These are phyloP conservation scores for Uria aalge DNA, from an alignment of 2,113 vertebrate species.

Conservation along the genomic window DNA sequence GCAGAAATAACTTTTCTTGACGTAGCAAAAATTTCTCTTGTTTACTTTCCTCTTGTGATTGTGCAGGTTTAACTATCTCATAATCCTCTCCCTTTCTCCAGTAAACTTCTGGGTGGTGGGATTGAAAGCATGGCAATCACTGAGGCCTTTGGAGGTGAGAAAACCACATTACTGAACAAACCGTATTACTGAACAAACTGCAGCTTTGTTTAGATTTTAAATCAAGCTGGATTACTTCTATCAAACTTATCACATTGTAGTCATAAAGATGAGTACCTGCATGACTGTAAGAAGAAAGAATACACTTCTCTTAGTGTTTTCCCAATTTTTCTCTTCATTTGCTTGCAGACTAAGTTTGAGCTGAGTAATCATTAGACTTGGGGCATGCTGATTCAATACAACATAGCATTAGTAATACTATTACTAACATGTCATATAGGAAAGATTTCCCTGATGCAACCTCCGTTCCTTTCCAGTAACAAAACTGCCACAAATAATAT, in stretches of 20 bases:
- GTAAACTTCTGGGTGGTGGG: conserved; percentile 95
- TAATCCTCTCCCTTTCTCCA: conserved; percentile 66
- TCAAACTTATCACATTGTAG: background rate
- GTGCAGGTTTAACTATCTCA: background rate
- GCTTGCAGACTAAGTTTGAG: background rate
- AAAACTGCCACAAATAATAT: background rate
- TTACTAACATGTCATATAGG: background rate
- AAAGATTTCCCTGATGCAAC: background rate
- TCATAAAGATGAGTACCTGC: background rate
- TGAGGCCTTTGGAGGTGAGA: conserved; percentile 95
- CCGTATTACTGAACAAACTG: background rate
- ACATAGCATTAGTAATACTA: background rate
- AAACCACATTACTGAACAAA: background rate
- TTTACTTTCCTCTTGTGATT: background rate
- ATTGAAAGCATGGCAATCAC: conserved; percentile 99
- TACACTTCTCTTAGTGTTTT: background rate
- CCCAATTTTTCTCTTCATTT: background rate
- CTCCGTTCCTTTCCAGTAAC: background rate
- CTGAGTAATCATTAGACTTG: background rate
- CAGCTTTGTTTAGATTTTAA: background rate
- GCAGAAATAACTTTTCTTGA: background rate
- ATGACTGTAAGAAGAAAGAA: background rate
- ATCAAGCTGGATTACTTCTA: background rate
- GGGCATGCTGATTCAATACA: background rate
- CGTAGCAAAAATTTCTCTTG: background rate